Percentiles rank a stretch among this genome's conserved stretches.
Evolutionary conservation across 1,140 invertebrate genomes (phyloP).

Genomic region (Mizuhopecten yessoensis): DNA sequence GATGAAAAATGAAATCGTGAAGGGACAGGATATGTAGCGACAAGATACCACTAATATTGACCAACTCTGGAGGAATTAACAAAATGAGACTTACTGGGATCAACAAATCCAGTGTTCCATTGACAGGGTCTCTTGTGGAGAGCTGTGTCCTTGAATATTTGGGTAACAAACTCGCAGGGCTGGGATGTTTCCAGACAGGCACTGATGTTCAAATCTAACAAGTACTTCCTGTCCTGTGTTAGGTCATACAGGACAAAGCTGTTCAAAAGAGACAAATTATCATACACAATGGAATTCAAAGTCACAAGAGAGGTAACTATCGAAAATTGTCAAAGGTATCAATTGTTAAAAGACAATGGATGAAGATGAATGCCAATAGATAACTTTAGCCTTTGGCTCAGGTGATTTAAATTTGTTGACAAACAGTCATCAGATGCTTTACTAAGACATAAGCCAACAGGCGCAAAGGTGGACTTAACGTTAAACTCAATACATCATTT

Average conservation of each 20-base stretch:
- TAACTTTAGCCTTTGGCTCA: too few species aligned
- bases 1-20: too few species aligned
- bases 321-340: background rate
- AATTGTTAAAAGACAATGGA: background rate
- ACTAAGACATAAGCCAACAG: background rate
- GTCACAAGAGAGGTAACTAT: background rate
- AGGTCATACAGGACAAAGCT: conserved; percentile 10
- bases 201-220: background rate
- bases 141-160: conserved; percentile 16
- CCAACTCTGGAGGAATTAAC: too few species aligned
- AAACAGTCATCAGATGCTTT: background rate
- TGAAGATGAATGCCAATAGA: too few species aligned
- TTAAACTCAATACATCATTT: background rate
- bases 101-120: background rate
- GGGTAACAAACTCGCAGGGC: background rate
- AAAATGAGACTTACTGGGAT: background rate
- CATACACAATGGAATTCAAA: too few species aligned
- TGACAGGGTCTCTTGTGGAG: background rate
- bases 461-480: background rate
- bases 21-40: too few species aligned
- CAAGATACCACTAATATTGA: too few species aligned
- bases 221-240: background rate
- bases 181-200: conserved; percentile 23
- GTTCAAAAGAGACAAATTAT: too few species aligned
- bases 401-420: too few species aligned